Evolutionary conservation across 2,113 vertebrate genomes (phyloP), one percentile per base, ranked within the genome.

Genomic region (Corythaeola cristata): DNA sequence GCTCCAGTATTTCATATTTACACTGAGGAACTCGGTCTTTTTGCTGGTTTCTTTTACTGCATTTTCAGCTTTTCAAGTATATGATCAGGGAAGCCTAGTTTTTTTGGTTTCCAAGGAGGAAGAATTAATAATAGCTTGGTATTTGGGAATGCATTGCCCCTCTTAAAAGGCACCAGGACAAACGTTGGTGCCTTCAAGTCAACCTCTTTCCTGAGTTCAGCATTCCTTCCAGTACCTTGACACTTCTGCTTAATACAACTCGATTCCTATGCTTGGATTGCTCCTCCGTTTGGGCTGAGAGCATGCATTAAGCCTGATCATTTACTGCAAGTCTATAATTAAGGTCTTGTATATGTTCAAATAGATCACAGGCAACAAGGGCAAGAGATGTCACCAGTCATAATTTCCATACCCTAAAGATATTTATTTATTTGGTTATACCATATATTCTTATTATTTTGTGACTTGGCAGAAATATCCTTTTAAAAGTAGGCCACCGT

Each of bases 401-500:
- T 83, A 84, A 95, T 98, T 98, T 98, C 98, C 92, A 89, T 88
- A 96, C 93, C 95, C 56, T 95, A 97, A 97, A 97, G 89, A 76
- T 91, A 35, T 83, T 82, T 93, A 72, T 67, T 75, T 80, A 81
- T 92, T 94, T 92, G 56, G 88, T 89, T 96, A 87, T 47, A 68
- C 66, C 90, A 95, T 94, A 41, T 85, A 96, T 95, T 96, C 68
- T 84, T 90, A 85, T 94, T 94, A 90, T 95, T 97, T 95, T 95
- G 96, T 90, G 94, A 97, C 92, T 98, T 98, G 98, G 98, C 98
- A 98, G 87, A 89, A 72, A 87, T 24, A 78, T 11, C 82, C 84
- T 85, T 94, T 97, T 32, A 91, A 97, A 98, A 98, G 97, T 98
- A 98, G 98, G 98, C 97, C 98, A 97, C 90, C 90, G 2, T 97